phyloP scores from a whole-genome alignment of 2,113 vertebrate genomes.

The Scalopus aquaticus region DNA sequence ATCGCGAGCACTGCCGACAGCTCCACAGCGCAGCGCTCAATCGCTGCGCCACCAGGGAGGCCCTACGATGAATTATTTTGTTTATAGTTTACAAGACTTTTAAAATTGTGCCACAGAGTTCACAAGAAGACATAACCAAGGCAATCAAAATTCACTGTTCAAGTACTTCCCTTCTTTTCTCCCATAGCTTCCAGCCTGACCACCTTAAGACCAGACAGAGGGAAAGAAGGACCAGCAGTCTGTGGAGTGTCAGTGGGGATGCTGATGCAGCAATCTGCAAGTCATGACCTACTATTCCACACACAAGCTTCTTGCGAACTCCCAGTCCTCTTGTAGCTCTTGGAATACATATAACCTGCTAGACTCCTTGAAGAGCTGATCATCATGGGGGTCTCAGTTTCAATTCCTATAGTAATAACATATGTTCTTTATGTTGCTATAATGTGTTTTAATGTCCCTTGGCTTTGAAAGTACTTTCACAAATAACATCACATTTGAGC shows the following conservation, averaged over 20 bases:
- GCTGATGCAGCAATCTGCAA: background rate
- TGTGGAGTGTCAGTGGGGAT: background rate
- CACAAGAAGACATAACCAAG: background rate
- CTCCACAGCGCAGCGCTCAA: too few species aligned
- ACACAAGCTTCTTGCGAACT: background rate
- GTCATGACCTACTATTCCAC: background rate
- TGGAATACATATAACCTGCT: background rate
- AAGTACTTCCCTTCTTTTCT: background rate
- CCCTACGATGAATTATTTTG: background rate
- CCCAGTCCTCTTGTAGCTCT: background rate
- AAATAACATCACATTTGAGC: background rate
- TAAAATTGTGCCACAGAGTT: background rate
- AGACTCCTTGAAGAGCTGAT: conserved; percentile 2
- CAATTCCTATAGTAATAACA: background rate
- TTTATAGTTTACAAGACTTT: conserved; percentile 10
- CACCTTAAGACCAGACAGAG: background rate
- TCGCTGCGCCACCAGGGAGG: too few species aligned
- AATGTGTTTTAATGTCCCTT: conserved; percentile 13
- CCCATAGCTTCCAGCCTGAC: background rate
- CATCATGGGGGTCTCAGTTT: background rate
- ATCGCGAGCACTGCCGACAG: too few species aligned
- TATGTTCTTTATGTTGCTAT: background rate
- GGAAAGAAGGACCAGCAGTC: background rate
- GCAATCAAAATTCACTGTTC: background rate
- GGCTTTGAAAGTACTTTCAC: conserved; percentile 26